Conservation (phyloP, 2,113 vertebrate species). For the Macroglossus sobrinus region DNA sequence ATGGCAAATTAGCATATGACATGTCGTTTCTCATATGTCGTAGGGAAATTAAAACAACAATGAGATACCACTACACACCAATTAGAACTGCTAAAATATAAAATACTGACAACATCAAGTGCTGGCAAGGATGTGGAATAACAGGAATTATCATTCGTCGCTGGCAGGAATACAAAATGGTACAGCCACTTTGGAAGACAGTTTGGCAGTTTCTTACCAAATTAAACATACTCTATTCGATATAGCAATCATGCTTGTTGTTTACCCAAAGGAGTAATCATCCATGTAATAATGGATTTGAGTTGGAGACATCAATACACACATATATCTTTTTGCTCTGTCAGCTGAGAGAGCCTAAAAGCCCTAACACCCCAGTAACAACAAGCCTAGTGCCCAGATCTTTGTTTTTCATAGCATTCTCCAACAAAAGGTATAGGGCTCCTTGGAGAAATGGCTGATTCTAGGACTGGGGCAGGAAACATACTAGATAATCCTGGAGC, state of each 20-base stretch:
- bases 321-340: neutral
- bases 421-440: neutral
- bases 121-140: neutral
- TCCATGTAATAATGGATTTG: neutral
- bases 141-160: neutral
- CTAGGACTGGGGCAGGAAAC: neutral
- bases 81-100: neutral
- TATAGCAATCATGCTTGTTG: neutral
- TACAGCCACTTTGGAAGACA: neutral
- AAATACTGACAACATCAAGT: neutral
- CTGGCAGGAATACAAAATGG: neutral
- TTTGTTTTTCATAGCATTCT: neutral
- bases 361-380: neutral
- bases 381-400: neutral
- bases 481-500: neutral
- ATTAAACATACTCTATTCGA: neutral
- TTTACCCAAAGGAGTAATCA: neutral
- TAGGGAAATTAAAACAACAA: conserved; percentile 7
- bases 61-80: neutral
- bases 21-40: neutral
- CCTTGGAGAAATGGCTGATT: neutral
- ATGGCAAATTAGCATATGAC: neutral
- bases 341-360: neutral
- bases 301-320: neutral
- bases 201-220: neutral